Conservation (phyloP, 1,140 invertebrate genomes). For the Solenopsis fugax region DNA sequence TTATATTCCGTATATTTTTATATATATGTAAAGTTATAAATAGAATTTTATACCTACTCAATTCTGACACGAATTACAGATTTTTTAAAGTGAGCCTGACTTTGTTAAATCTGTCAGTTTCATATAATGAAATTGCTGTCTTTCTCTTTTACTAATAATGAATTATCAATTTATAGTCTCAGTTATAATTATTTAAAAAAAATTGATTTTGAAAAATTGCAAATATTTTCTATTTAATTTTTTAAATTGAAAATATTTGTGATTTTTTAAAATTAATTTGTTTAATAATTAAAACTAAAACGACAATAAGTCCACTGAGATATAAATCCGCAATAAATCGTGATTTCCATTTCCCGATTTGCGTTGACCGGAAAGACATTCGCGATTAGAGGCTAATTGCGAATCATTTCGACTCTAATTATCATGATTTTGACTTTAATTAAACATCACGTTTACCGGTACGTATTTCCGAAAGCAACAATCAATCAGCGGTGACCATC, state of each 20-base stretch:
- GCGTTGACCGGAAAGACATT: slow-evolving; percentile 14
- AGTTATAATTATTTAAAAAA: too few species aligned
- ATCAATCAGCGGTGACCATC: background rate
- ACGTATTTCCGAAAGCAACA: background rate
- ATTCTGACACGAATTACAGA: background rate
- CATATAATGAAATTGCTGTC: background rate
- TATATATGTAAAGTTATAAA: background rate
- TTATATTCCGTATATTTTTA: background rate
- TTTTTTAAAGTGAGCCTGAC: background rate
- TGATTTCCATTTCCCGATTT: slow-evolving; percentile 24
- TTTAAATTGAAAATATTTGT: background rate
- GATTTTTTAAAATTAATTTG: background rate
- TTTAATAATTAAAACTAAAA: background rate
- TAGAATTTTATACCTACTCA: background rate
- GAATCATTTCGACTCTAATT: too few species aligned
- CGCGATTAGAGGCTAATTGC: slow-evolving; percentile 40
- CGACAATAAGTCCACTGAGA: background rate
- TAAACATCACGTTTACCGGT: slow-evolving; percentile 25
- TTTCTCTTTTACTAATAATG: background rate
- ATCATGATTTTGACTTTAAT: slow-evolving; percentile 42
- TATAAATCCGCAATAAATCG: background rate
- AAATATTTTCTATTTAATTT: too few species aligned
- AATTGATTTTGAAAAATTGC: too few species aligned
- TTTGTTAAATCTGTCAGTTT: background rate
- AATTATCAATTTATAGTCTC: background rate